These are phyloP conservation scores for Potamarius usumacintae DNA, from an alignment of 2,113 vertebrate species.

Conservation along the genomic window DNA sequence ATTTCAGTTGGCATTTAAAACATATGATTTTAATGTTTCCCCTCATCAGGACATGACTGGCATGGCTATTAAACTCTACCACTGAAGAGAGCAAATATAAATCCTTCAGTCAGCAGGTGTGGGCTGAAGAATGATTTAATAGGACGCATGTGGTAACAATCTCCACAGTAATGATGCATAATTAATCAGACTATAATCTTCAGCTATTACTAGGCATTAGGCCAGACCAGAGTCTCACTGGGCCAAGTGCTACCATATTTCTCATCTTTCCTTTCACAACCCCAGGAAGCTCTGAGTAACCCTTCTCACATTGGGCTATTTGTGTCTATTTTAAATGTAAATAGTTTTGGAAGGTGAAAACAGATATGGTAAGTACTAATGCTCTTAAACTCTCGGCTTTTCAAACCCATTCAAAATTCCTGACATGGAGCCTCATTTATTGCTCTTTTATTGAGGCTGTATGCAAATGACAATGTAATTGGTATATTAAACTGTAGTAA, in stretches of 20 bases:
- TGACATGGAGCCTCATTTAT: background rate
- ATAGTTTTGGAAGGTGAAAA: background rate
- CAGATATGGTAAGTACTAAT: background rate
- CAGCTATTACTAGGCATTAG: constrained; percentile 37
- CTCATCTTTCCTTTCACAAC: constrained; percentile 51
- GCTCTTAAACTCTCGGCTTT: background rate
- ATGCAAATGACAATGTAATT: background rate
- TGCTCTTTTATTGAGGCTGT: background rate
- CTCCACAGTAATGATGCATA: constrained; percentile 41
- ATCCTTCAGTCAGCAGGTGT: constrained; percentile 33
- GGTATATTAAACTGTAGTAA: background rate
- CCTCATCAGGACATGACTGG: background rate
- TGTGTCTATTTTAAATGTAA: background rate
- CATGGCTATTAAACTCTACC: background rate
- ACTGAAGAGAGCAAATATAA: background rate
- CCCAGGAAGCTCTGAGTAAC: constrained; percentile 30
- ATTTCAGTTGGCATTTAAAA: background rate
- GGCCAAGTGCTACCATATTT: constrained; percentile 32
- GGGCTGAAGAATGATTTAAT: constrained; percentile 27
- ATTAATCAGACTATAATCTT: constrained; percentile 52
- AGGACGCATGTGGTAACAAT: constrained; percentile 55
- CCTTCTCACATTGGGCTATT: background rate
- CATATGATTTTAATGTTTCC: background rate
- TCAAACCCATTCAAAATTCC: no score
- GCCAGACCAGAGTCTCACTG: constrained; percentile 28